Evolutionary conservation across 1,140 invertebrate genomes (phyloP).

Genomic region (Paralvinella palmiformis): DNA sequence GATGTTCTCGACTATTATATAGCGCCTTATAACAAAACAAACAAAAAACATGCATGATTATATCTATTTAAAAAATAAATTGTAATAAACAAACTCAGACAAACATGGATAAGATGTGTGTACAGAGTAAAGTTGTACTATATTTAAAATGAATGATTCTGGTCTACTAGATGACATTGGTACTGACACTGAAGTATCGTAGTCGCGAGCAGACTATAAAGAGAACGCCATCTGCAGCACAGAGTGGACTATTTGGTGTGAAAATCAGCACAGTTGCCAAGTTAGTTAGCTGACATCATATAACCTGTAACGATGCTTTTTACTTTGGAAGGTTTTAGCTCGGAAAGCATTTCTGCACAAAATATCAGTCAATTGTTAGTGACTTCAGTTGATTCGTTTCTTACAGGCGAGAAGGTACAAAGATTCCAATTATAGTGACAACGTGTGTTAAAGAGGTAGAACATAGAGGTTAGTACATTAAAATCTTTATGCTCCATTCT

Average conservation of each 20-base stretch:
- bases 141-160: no score
- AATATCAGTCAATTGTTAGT: no score
- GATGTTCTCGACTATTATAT: no score
- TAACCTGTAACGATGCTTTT: not conserved
- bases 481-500: no score
- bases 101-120: no score
- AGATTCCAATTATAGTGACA: constrained; percentile 81
- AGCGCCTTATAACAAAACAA: no score
- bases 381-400: constrained; percentile 35
- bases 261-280: constrained; percentile 83
- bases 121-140: no score
- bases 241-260: constrained; percentile 76
- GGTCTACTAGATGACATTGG: constrained; percentile 46
- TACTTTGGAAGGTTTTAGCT: no score
- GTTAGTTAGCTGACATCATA: constrained; percentile 51
- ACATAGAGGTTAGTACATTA: constrained; percentile 60
- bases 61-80: no score
- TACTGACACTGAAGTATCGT: constrained; percentile 64
- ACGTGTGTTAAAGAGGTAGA: constrained; percentile 86
- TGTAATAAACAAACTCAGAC: no score
- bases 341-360: not conserved
- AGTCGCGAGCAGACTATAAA: constrained; percentile 73
- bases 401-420: constrained; percentile 74
- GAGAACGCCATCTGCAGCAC: constrained; percentile 72
- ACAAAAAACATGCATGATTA: no score